Base-by-base conservation (phyloP, 2,888 invertebrate species). In the Dichetophora obliterata region DNA sequence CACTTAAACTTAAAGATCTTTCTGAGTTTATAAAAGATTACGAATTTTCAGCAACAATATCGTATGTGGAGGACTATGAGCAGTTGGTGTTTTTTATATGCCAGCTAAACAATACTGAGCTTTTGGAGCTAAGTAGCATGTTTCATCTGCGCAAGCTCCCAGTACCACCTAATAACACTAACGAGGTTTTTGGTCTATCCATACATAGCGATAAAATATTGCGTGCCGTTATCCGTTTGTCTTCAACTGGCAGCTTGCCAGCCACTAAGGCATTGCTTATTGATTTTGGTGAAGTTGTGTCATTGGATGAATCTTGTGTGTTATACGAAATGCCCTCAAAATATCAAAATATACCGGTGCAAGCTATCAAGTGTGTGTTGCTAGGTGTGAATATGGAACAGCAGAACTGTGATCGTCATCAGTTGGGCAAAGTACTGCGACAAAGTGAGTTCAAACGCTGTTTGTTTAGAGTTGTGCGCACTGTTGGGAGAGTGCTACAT, bases 341-440 rank as follows among this genome's bases (percentile, higher is more conserved):
- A 3, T 81, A 79, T 22, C 76, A 65, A 19, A 37, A 79, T n/a
- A 72, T 79, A 8, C 78, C 81, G 5, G 77, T 79, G 8, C 75
- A 82, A 43, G 82, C 82, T 8, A 77, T 82, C 6, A 80, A 80
- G 68, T 82, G 82, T 71, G 63, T 75, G 22, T 75, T 82, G 11
- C 34, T 78, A 59, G 82, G 82, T 0, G 43, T 80, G 24, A 77
- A 75, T n/a, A 43, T 5, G 19, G 37, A 9, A 16, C 37, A 63
- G 61, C n/a, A 14, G 22, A 14, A 52, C 9, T 75, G 22, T 24
- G 71, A 80, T 70, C 59, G 31, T 11, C 16, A 37, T n/a, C 31
- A 78, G 59, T 77, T 80, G n/a, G 57, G 71, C n/a, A 57, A 43
- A 27, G 54, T 52, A 3, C 77, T 82, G 31, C 63, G 70, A 8